Evolutionary conservation across 2,888 invertebrate species (phyloP).

Genomic region (Zootermopsis nevadensis): DNA sequence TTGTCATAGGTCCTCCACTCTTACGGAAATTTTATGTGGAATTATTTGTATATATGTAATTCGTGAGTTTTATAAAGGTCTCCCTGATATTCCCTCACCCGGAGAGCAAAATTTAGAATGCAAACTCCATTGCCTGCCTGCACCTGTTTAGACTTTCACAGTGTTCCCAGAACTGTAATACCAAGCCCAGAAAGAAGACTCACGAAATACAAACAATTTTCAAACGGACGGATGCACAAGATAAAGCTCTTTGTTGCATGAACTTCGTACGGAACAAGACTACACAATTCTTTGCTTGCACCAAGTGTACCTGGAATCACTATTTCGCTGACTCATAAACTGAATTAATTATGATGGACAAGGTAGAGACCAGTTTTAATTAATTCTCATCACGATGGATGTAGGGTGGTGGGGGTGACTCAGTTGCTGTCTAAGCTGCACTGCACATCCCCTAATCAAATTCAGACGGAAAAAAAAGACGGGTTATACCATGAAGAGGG

Average conservation of each 20-base stretch:
- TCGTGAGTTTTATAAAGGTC: no score
- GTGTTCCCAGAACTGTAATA: neutral
- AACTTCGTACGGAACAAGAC: neutral
- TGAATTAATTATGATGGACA: slow-evolving; percentile 52
- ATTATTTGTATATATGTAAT: neutral
- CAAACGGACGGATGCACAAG: neutral
- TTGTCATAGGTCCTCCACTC: no score
- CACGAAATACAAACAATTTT: neutral
- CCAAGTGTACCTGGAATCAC: slow-evolving; percentile 42
- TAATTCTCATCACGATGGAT: slow-evolving; percentile 51
- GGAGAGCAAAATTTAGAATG: no score
- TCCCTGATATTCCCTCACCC: no score
- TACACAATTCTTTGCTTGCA: neutral
- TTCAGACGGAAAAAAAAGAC: slow-evolving; percentile 41
- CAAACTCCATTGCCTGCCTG: no score
- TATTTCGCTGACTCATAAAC: slow-evolving; percentile 48
- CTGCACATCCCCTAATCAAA: slow-evolving; percentile 50
- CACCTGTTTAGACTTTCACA: neutral
- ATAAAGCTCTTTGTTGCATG: neutral
- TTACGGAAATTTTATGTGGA: neutral
- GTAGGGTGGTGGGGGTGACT: slow-evolving; percentile 7
- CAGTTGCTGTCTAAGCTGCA: slow-evolving; percentile 13
- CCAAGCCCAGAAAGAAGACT: neutral
- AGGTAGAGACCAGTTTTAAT: slow-evolving; percentile 50
- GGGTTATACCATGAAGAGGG: slow-evolving; percentile 18